Conservation (phyloP, 2,888 invertebrate genomes). For the Gymnoscelis rufifasciata region DNA sequence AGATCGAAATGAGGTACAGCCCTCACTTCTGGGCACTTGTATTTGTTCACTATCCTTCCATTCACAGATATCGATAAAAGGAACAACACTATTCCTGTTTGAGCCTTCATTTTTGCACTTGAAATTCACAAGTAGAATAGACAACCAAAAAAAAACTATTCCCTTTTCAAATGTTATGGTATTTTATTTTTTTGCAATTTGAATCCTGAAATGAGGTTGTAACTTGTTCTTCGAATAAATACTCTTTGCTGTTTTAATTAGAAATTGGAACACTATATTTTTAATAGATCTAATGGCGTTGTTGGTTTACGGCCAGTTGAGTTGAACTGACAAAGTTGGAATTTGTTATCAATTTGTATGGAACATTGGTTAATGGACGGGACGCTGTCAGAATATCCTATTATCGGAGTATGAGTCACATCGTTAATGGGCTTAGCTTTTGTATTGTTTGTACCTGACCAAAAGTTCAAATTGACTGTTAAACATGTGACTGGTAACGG, state of each 20-base stretch:
- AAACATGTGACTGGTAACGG: too few species aligned
- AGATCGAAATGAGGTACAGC: conserved; percentile 89
- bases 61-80: conserved; percentile 33
- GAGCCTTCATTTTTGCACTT: conserved; percentile 38
- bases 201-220: too few species aligned
- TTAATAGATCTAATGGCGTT: conserved; percentile 38
- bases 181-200: neutral
- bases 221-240: too few species aligned
- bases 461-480: too few species aligned
- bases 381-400: conserved; percentile 61
- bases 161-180: neutral
- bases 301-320: conserved; percentile 49
- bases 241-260: neutral
- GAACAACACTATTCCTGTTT: conserved; percentile 36
- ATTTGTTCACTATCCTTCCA: conserved; percentile 78
- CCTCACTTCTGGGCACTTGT: conserved; percentile 87
- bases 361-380: conserved; percentile 62
- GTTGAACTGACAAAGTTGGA: conserved; percentile 65
- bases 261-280: conserved; percentile 6
- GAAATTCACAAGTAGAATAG: neutral
- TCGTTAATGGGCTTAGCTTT: conserved; percentile 29
- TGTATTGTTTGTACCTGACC: too few species aligned
- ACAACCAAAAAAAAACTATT: too few species aligned
- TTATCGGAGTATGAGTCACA: conserved; percentile 62
- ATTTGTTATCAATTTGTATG: conserved; percentile 72